Base-by-base conservation (phyloP, 2,888 invertebrate genomes). In the Drosophila percnosoma region DNA sequence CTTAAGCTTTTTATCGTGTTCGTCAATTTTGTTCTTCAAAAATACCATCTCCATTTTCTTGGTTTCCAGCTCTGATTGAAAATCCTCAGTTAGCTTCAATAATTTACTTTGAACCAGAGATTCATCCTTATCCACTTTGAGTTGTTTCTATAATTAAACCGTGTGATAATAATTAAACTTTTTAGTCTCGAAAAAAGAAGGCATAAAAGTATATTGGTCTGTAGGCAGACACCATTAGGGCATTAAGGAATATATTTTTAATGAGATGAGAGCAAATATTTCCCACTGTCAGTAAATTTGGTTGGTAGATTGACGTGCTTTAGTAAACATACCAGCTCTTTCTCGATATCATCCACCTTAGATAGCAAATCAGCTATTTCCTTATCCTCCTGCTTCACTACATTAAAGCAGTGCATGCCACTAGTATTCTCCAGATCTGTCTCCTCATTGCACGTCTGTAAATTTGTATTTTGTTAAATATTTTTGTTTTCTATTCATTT, bases 41-140 rank as follows among this genome's bases (percentile, higher is more conserved):
- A 2, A 13, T 13, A 0, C 13, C 0, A 13, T 13, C 13, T 34
- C 13, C 4, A 0, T 34, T 13, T 34, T 0, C 34, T 13, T 34
- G 4, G 4, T 2, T 13, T 34, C 11, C 13, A 13, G 34, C 34
- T 34, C 1, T 4, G 13, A 13, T 13, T 5, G 34, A 4, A 4
- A 13, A 13, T 13, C 34, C 5, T 3, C 27, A 27, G 27, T 27
- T 27, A 0, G 2, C 27, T 27, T 27, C 27, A 27, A 27, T 27
- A 27, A n/a, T n/a, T n/a, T n/a, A n/a, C n/a, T n/a, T n/a, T n/a
- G n/a, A n/a, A n/a, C n/a, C n/a, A n/a, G n/a, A n/a, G n/a, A 27
- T 27, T 27, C 27, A 27, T 27, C 27, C 27, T 27, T 27, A 27
- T 27, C 27, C 27, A 27, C 27, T 27, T 42, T 42, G 42, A 11